Conservation (phyloP, 2,888 invertebrate species). For the Philopedon plagiatum region DNA sequence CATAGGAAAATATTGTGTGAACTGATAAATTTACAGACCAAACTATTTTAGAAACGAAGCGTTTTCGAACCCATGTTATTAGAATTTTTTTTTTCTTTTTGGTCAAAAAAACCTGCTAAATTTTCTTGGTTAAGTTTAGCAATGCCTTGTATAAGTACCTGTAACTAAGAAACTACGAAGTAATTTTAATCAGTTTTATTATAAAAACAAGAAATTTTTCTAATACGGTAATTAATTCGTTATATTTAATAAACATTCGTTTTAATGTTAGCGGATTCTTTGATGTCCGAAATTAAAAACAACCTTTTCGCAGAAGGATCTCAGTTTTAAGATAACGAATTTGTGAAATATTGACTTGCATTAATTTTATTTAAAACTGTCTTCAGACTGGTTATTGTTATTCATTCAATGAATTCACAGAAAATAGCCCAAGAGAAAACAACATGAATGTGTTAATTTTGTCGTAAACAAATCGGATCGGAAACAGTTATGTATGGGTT, state of each 20-base stretch:
- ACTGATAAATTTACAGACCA: too few relatives aligned
- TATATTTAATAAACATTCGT: not conserved
- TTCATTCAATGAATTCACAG: constrained; percentile 1
- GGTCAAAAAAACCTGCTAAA: too few relatives aligned
- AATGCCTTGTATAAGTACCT: too few relatives aligned
- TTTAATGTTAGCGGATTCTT: not conserved
- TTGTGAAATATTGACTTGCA: constrained; percentile 1
- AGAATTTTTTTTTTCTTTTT: too few relatives aligned
- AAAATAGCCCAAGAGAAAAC: not conserved
- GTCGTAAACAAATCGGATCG: constrained; percentile 16
- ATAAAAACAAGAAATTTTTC: too few relatives aligned
- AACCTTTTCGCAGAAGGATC: not conserved
- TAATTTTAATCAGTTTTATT: too few relatives aligned
- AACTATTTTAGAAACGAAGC: too few relatives aligned
- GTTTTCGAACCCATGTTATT: too few relatives aligned
- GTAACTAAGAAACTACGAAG: too few relatives aligned
- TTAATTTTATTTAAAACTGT: not conserved
- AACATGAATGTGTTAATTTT: constrained; percentile 5
- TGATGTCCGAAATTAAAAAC: not conserved
- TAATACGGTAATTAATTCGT: constrained; percentile 13
- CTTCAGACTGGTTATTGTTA: not conserved
- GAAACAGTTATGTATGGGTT: constrained; percentile 21
- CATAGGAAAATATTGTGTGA: too few relatives aligned
- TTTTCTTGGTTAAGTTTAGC: too few relatives aligned
- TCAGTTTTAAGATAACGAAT: not conserved